Conservation (phyloP, 2,797 vertebrate species). For the Avahi laniger region DNA sequence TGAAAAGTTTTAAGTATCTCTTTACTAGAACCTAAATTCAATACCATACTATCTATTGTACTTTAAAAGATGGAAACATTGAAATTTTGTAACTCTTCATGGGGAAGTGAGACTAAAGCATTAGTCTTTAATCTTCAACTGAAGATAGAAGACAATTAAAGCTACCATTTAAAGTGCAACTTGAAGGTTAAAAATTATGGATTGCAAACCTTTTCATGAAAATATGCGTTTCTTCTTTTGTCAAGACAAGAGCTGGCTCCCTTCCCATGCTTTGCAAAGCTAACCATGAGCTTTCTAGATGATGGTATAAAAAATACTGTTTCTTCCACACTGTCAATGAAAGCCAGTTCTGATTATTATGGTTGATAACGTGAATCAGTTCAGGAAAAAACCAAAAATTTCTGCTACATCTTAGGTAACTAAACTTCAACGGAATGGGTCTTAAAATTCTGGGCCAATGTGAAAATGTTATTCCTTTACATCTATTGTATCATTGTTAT, state of each 20-base stretch:
- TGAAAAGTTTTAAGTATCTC: constrained; percentile 4
- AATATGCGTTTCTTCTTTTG: constrained; percentile 28
- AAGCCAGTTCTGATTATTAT: not conserved
- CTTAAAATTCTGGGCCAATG: not conserved
- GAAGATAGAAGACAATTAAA: constrained; percentile 48
- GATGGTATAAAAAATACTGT: not conserved
- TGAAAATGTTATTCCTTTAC: not conserved
- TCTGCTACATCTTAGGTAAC: not conserved
- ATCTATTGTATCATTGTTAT: not conserved
- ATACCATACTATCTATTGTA: not conserved
- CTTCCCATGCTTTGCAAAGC: constrained; percentile 35
- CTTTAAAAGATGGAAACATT: constrained; percentile 3
- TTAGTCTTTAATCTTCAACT: not conserved
- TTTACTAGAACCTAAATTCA: constrained; percentile 41
- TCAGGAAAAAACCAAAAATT: not conserved
- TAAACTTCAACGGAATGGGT: not conserved
- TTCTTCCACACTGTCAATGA: not conserved
- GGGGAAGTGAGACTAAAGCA: constrained; percentile 22
- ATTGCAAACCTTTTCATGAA: not conserved
- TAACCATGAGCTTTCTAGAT: not conserved
- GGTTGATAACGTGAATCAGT: not conserved
- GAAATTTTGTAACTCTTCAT: not conserved
- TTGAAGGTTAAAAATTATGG: not conserved
- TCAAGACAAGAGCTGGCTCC: not conserved
- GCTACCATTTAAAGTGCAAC: not conserved